Conservation (phyloP, 2,113 vertebrate species). For the Tricholaema leucomelas region DNA sequence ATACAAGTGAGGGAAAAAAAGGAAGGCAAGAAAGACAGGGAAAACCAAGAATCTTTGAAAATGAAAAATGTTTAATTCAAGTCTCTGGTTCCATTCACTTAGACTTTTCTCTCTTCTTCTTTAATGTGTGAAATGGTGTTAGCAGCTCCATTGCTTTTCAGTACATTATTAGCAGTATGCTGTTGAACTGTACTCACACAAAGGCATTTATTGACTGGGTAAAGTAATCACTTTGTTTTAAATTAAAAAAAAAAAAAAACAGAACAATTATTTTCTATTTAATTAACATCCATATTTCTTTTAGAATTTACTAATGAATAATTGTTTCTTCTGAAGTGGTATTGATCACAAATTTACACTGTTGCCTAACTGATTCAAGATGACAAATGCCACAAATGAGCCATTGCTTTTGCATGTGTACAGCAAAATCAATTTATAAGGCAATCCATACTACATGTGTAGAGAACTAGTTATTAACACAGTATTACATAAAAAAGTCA, state of each 20-base stretch:
- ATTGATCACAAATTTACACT: constrained; percentile 63
- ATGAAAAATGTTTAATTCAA: not conserved
- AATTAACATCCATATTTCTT: constrained; percentile 36
- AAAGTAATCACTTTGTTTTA: constrained; percentile 21
- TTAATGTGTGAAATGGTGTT: not conserved
- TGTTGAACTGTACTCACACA: constrained; percentile 8
- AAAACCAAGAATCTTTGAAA: not conserved
- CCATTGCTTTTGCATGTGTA: constrained; percentile 52
- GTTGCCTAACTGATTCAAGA: constrained; percentile 1
- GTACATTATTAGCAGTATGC: not conserved
- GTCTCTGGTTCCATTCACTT: not conserved
- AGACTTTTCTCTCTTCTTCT: not conserved
- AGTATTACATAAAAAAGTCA: constrained; percentile 25
- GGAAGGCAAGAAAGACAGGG: fast-evolving
- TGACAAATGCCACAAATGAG: constrained; percentile 44
- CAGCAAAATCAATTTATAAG: constrained; percentile 61
- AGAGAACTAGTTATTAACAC: constrained; percentile 55
- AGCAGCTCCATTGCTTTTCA: not conserved
- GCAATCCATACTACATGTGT: constrained; percentile 57
- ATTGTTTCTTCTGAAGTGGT: constrained; percentile 33
- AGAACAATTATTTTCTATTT: constrained; percentile 56
- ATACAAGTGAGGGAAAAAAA: not conserved
- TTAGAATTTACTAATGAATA: constrained; percentile 61
- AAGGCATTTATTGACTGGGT: constrained; percentile 40
- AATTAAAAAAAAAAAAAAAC: not conserved